These are phyloP conservation scores for Sipha flava DNA, from an alignment of 1,140 invertebrate species.

Conservation along the genomic window DNA sequence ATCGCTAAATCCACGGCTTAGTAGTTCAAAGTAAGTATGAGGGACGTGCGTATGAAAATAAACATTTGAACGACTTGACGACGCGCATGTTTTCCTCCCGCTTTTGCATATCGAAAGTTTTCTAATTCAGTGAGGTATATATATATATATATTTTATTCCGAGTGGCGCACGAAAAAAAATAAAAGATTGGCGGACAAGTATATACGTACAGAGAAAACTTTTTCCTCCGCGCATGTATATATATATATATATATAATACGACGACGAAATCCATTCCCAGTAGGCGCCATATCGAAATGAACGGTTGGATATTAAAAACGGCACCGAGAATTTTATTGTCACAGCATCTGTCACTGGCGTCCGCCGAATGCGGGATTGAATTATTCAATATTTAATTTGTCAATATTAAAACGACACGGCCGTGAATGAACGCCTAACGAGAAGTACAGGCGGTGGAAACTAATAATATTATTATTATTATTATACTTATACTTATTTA, in stretches of 20 bases:
- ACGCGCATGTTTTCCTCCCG: background rate
- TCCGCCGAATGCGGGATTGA: background rate
- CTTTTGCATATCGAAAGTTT: background rate
- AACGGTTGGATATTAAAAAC: slow-evolving; percentile 27
- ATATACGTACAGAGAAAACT: background rate
- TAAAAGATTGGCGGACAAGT: background rate
- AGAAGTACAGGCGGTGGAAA: background rate
- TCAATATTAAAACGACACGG: background rate
- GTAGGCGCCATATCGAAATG: slow-evolving; percentile 5
- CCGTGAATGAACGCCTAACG: background rate
- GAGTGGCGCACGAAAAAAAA: background rate
- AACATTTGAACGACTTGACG: background rate
- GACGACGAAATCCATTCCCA: background rate
- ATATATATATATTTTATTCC: background rate
- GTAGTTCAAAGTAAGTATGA: too few species aligned
- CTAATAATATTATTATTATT: too few species aligned
- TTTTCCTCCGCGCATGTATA: too few species aligned
- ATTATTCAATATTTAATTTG: slow-evolving; percentile 32
- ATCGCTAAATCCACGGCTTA: too few species aligned
- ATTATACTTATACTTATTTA: too few species aligned
- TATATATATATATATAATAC: background rate
- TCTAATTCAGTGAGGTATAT: background rate
- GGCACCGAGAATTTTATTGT: background rate
- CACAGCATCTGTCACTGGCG: slow-evolving; percentile 25
- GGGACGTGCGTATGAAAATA: too few species aligned